phyloP scores from a whole-genome alignment of 2,888 invertebrate species.

The Psylliodes chrysocephalus region DNA sequence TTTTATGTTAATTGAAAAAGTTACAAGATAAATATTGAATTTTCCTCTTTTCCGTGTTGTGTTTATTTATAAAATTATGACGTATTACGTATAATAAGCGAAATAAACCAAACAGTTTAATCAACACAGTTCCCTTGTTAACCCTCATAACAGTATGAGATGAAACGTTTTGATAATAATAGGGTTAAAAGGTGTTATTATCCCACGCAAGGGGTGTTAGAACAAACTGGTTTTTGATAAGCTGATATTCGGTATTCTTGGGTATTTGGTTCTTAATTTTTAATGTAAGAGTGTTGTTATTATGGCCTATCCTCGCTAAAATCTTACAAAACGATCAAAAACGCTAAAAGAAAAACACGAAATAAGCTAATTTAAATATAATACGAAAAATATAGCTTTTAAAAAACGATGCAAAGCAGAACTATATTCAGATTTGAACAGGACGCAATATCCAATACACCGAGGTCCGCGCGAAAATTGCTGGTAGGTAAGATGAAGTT shows the following conservation, averaged over 20 bases:
- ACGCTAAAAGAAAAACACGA: not conserved
- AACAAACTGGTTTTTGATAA: constrained; percentile 13
- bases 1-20: too few relatives aligned
- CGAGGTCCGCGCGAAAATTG: too few relatives aligned
- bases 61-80: not conserved
- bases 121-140: constrained; percentile 18
- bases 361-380: not conserved
- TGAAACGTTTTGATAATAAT: constrained; percentile 12
- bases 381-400: too few relatives aligned
- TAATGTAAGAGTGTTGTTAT: not conserved
- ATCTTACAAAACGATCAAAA: too few relatives aligned
- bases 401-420: too few relatives aligned
- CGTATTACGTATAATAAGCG: not conserved
- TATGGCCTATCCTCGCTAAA: not conserved
- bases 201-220: constrained; percentile 11
- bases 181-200: constrained; percentile 17
- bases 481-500: too few relatives aligned
- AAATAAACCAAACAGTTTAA: constrained; percentile 14
- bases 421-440: too few relatives aligned
- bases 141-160: constrained; percentile 15
- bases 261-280: not conserved
- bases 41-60: not conserved
- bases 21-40: constrained; percentile 7
- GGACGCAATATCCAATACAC: too few relatives aligned
- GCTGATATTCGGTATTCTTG: not conserved